phyloP scores from a whole-genome alignment of 2,888 invertebrate genomes.

The Sycophila texana region DNA sequence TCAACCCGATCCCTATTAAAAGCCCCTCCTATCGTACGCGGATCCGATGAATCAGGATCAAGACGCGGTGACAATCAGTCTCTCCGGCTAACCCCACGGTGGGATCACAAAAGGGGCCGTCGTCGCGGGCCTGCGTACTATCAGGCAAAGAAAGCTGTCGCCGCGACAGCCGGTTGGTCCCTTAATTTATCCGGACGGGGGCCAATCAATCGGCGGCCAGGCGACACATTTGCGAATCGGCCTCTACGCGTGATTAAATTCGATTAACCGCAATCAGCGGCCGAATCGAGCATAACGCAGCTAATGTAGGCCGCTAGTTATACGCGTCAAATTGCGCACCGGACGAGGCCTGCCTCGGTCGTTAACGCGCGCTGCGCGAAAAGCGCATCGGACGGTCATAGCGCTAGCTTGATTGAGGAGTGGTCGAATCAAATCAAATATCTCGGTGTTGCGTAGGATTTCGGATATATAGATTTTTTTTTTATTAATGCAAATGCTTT shows the following conservation, averaged over 20 bases:
- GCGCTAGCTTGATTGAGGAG: too few relatives aligned
- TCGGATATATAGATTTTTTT: too few relatives aligned
- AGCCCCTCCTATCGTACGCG: neutral
- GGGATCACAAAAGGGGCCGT: neutral
- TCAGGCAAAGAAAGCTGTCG: neutral
- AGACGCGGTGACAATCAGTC: neutral
- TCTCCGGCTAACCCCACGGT: neutral
- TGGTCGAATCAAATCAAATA: too few relatives aligned
- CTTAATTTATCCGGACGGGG: neutral
- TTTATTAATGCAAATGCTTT: too few relatives aligned
- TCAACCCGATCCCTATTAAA: neutral
- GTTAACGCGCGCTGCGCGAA: neutral
- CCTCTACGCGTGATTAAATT: constrained; percentile 40
- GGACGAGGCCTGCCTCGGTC: neutral
- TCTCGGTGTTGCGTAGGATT: too few relatives aligned
- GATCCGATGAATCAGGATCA: too few relatives aligned
- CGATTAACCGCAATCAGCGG: constrained; percentile 51
- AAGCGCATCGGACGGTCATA: neutral
- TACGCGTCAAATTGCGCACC: constrained; percentile 21
- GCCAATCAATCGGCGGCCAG: constrained; percentile 19
- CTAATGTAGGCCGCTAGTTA: constrained; percentile 30
- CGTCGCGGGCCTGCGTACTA: neutral
- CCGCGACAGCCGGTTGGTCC: neutral
- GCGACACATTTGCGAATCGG: constrained; percentile 38
- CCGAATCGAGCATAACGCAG: constrained; percentile 44